These are phyloP conservation scores for Epinephelus lanceolatus DNA, from an alignment of 2,113 vertebrate genomes.

Conservation along the genomic window DNA sequence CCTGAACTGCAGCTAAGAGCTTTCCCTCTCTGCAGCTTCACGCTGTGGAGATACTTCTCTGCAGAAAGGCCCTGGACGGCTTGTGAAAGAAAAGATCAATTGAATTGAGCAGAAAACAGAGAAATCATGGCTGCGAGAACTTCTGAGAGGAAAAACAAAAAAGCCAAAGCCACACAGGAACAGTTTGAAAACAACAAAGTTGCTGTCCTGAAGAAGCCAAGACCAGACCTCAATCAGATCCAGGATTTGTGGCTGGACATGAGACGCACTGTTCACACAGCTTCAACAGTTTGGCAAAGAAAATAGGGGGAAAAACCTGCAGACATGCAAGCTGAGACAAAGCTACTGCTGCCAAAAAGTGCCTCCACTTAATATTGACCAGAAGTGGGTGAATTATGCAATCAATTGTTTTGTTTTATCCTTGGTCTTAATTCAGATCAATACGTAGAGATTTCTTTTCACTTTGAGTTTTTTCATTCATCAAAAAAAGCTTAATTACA, in stretches of 20 bases:
- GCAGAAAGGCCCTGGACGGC: background rate
- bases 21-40: background rate
- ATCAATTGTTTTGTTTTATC: slow-evolving; percentile 47
- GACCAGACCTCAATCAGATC: slow-evolving; percentile 39
- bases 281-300: slow-evolving; percentile 43
- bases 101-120: slow-evolving; percentile 8
- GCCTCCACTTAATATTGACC: slow-evolving; percentile 31
- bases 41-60: background rate
- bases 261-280: slow-evolving; percentile 25
- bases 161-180: slow-evolving; percentile 27
- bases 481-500: slow-evolving; percentile 47
- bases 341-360: slow-evolving; percentile 35
- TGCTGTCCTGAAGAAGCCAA: slow-evolving; percentile 17
- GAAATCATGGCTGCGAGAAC: slow-evolving; percentile 6
- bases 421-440: slow-evolving; percentile 30
- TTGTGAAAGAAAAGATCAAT: slow-evolving; percentile 18
- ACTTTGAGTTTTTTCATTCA: slow-evolving; percentile 16
- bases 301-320: slow-evolving; percentile 19
- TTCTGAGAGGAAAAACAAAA: slow-evolving; percentile 45
- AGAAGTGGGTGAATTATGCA: slow-evolving; percentile 33
- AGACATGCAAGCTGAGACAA: slow-evolving; percentile 37
- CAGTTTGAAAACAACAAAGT: slow-evolving; percentile 20
- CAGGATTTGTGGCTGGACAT: slow-evolving; percentile 37
- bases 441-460: slow-evolving; percentile 37
- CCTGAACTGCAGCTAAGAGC: background rate